A percentile compares a stretch with the other conserved stretches of the same genome.
Evolutionary conservation across 2,888 invertebrate species (phyloP).

Genomic region (Allolobophora icterica): DNA sequence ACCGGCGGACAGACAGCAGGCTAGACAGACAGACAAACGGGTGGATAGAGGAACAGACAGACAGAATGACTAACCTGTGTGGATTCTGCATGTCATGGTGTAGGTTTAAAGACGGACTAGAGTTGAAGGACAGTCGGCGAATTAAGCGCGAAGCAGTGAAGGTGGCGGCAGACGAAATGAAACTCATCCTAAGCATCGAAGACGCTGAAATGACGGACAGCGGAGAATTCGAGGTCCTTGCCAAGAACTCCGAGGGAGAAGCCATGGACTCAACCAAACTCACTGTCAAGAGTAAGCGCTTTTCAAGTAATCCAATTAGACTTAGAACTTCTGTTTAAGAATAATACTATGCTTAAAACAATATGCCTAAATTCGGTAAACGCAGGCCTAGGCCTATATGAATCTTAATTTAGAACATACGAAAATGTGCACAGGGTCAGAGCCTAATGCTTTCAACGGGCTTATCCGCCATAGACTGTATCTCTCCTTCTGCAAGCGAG

Average conservation of each 20-base stretch:
- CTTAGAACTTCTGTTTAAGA: neutral
- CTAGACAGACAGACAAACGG: neutral
- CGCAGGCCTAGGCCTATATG: too few relatives aligned
- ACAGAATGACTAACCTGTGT: neutral
- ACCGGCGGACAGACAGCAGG: neutral
- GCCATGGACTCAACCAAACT: neutral
- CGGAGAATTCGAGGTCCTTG: neutral
- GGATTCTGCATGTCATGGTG: neutral
- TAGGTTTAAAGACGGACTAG: neutral
- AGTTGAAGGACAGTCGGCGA: neutral
- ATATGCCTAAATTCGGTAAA: too few relatives aligned
- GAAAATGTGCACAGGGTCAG: too few relatives aligned
- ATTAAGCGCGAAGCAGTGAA: neutral
- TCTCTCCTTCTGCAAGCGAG: neutral
- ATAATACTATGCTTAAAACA: too few relatives aligned
- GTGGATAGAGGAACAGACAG: neutral
- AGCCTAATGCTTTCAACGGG: too few relatives aligned
- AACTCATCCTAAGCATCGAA: neutral
- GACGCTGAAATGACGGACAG: neutral
- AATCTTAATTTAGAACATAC: too few relatives aligned
- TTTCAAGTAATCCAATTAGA: neutral
- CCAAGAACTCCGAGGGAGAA: constrained; percentile 21
- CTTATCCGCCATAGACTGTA: too few relatives aligned
- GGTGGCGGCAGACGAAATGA: neutral
- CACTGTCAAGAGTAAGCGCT: neutral